phyloP scores from a whole-genome alignment of 2,113 vertebrate genomes.

The Microcebus ravelobensis region DNA sequence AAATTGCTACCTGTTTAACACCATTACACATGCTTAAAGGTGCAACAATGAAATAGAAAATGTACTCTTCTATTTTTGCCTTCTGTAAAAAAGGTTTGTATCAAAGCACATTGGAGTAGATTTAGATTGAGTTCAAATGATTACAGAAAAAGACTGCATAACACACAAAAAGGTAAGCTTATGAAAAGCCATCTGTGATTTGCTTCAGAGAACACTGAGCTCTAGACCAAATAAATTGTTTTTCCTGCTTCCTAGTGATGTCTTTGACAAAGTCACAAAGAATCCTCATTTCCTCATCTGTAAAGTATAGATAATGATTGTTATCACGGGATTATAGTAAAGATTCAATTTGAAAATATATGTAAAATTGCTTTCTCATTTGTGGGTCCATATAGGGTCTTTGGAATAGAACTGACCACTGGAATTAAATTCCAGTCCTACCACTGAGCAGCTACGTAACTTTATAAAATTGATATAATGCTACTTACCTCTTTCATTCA shows the following conservation, averaged over 20 bases:
- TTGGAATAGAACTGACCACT: neutral
- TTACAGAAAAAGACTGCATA: neutral
- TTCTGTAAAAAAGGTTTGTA: neutral
- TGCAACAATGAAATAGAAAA: neutral
- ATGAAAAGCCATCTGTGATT: neutral
- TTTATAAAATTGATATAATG: neutral
- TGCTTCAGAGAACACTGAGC: neutral
- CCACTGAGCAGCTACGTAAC: neutral
- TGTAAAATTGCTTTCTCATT: neutral
- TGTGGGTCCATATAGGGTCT: neutral
- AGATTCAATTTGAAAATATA: conserved; percentile 12
- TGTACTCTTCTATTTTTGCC: neutral
- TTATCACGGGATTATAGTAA: neutral
- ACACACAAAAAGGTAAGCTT: neutral
- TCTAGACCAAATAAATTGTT: neutral
- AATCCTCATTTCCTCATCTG: neutral
- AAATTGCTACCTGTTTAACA: neutral
- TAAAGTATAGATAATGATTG: neutral
- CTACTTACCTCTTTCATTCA: neutral
- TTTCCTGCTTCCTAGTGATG: neutral
- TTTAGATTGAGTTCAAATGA: neutral
- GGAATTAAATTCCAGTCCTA: neutral
- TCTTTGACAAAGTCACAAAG: conserved; percentile 13
- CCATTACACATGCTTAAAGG: neutral
- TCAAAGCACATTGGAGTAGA: neutral